Evolutionary conservation across 2,113 vertebrate species (phyloP).

Genomic region (Nymphicus hollandicus): DNA sequence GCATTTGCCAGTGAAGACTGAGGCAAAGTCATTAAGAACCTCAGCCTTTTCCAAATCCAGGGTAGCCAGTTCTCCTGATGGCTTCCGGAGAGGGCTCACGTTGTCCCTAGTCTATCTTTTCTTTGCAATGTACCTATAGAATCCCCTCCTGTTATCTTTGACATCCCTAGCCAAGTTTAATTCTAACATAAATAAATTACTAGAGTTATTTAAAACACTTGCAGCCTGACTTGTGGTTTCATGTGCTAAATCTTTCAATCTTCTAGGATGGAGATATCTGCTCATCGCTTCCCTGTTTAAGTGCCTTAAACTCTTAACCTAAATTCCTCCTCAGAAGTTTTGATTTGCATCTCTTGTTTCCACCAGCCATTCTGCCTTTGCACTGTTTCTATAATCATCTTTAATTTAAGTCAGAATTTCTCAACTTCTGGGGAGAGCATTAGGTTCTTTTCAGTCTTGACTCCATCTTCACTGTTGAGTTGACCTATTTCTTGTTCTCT

Average conservation of each 20-base stretch:
- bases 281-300: not conserved
- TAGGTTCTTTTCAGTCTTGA: not conserved
- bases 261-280: not conserved
- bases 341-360: not conserved
- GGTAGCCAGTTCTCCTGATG: too few relatives aligned
- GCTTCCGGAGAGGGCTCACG: too few relatives aligned
- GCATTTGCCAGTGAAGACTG: too few relatives aligned
- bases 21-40: too few relatives aligned
- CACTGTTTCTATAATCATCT: accelerated
- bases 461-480: not conserved
- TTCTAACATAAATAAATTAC: not conserved
- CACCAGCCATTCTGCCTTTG: not conserved
- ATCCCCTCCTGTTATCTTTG: too few relatives aligned
- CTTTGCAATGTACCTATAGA: too few relatives aligned
- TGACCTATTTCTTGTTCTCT: not conserved
- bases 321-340: not conserved
- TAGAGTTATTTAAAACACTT: not conserved
- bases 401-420: not conserved
- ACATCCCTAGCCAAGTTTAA: too few relatives aligned
- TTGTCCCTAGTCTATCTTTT: too few relatives aligned
- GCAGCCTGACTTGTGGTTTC: not conserved
- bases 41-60: too few relatives aligned
- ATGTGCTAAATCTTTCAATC: not conserved
- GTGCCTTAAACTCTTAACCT: not conserved
- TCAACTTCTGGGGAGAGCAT: not conserved